A percentile compares a stretch with the other conserved stretches of the same genome.
These are phyloP conservation scores for Tribolium freemani DNA, from an alignment of 2,888 invertebrate species.

Conservation along the genomic window DNA sequence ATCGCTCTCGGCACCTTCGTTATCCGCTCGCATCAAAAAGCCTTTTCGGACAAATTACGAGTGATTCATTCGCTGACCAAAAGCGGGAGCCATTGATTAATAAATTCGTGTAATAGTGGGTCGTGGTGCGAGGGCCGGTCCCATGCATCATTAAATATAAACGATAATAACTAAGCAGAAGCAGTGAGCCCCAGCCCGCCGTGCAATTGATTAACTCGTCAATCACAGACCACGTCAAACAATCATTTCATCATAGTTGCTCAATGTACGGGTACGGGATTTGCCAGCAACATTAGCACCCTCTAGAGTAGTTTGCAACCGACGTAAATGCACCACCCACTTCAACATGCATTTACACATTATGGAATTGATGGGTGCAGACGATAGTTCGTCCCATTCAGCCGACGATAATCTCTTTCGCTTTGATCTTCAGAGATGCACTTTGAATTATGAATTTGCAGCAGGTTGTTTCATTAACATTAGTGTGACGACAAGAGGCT, in stretches of 20 bases:
- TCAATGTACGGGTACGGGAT: constrained; percentile 34
- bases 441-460: constrained; percentile 15
- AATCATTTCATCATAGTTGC: constrained; percentile 49
- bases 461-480: neutral
- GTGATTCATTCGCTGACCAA: neutral
- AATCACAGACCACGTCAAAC: constrained; percentile 57
- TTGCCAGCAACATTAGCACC: constrained; percentile 33
- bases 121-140: neutral
- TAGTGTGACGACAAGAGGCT: neutral
- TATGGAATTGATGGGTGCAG: constrained; percentile 21
- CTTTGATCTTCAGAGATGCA: constrained; percentile 19
- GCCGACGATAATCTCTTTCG: neutral
- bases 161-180: constrained; percentile 43
- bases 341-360: constrained; percentile 20
- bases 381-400: constrained; percentile 19
- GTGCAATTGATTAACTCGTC: constrained; percentile 52
- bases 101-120: constrained; percentile 20
- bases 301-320: constrained; percentile 31
- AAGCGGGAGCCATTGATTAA: neutral
- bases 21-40: neutral
- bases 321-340: constrained; percentile 30
- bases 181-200: constrained; percentile 30
- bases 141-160: constrained; percentile 43
- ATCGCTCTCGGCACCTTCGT: neutral
- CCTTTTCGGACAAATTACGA: neutral